phyloP scores from a whole-genome alignment of 2,888 invertebrate species.

The Agrochola macilenta region DNA sequence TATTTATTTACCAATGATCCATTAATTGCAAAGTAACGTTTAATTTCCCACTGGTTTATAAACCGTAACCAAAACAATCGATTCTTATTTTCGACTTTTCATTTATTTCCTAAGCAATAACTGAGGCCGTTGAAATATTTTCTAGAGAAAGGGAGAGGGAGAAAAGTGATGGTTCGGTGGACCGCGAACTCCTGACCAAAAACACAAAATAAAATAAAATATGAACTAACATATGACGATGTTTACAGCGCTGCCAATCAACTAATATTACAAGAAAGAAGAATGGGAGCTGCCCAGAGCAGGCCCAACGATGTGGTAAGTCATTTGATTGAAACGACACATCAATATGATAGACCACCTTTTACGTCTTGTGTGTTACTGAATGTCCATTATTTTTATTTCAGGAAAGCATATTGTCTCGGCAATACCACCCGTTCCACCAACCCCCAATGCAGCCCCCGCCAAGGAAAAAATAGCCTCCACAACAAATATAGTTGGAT shows the following conservation, averaged over 20 bases:
- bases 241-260: conserved; percentile 95
- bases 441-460: conserved; percentile 85
- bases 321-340: not conserved
- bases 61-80: no score
- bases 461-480: conserved; percentile 79
- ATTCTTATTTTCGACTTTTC: no score
- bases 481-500: conserved; percentile 69
- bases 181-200: no score
- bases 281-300: conserved; percentile 72
- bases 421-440: conserved; percentile 87
- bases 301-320: conserved; percentile 82
- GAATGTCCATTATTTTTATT: conserved; percentile 55
- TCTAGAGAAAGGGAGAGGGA: no score
- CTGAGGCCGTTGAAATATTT: no score
- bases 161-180: no score
- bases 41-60: no score
- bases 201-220: conserved; percentile 4
- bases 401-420: conserved; percentile 83
- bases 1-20: no score
- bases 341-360: not conserved
- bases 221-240: conserved; percentile 59
- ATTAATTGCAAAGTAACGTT: no score
- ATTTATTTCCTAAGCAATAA: no score
- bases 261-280: conserved; percentile 93
- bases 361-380: not conserved